Evolutionary conservation across 92 coral and sea anemone species (phyloP).

Genomic region (Epizoanthus scotinus): DNA sequence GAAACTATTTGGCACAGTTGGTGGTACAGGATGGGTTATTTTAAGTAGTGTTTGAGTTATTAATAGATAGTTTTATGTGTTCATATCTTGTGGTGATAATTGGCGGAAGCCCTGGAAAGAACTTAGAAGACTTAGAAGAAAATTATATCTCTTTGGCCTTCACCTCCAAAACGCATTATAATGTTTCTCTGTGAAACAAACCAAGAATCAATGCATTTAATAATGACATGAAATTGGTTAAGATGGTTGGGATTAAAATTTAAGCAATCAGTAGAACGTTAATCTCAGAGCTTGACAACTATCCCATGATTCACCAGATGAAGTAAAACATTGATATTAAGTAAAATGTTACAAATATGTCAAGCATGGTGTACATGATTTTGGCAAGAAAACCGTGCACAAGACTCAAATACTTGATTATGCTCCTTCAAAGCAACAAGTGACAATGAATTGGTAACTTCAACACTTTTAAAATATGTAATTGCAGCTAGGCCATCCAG

Average conservation of each 20-base stretch:
- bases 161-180: background rate
- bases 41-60: conserved; percentile 13
- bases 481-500: too few relatives aligned
- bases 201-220: background rate
- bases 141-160: background rate
- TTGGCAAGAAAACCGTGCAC: background rate
- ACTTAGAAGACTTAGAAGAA: background rate
- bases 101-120: background rate
- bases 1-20: background rate
- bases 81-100: conserved; percentile 7
- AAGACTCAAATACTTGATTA: conserved; percentile 17
- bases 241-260: too few relatives aligned
- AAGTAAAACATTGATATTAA: too few relatives aligned
- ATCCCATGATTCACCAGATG: too few relatives aligned
- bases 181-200: background rate
- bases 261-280: too few relatives aligned
- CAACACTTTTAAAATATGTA: background rate
- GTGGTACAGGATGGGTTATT: background rate
- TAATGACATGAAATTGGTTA: too few relatives aligned
- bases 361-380: conserved; percentile 16
- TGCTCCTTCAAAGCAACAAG: too few relatives aligned
- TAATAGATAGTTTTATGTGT: background rate
- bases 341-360: background rate
- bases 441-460: too few relatives aligned
- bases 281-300: too few relatives aligned